Conservation (phyloP, 2,113 vertebrate species). For the Cryptotis parvus region DNA sequence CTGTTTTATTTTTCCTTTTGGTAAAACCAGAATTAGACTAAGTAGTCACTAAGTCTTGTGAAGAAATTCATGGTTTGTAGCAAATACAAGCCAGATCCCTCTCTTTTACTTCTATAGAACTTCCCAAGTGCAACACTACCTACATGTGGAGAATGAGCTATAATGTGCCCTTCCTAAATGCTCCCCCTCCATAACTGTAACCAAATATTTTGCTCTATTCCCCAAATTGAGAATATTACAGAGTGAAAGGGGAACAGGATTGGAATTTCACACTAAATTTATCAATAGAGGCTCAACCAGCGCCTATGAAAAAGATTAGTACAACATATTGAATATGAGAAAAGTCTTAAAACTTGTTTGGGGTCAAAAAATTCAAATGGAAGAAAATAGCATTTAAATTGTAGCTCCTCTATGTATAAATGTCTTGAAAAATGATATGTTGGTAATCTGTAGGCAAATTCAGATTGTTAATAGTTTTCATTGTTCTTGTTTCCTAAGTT, state of each 20-base stretch:
- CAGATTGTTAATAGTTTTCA: not conserved
- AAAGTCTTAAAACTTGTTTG: not conserved
- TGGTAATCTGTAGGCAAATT: not conserved
- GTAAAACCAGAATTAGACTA: not conserved
- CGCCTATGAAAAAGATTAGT: too few species aligned
- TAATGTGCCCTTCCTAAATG: not conserved
- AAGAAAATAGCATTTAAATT: not conserved
- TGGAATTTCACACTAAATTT: not conserved
- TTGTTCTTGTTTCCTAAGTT: not conserved
- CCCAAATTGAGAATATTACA: not conserved
- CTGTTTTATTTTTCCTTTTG: not conserved
- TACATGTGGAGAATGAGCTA: not conserved
- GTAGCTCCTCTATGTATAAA: not conserved
- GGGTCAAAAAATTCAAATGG: not conserved
- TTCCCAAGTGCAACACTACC: not conserved
- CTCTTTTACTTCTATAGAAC: not conserved
- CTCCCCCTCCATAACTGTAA: not conserved
- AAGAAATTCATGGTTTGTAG: not conserved
- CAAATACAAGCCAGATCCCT: not conserved
- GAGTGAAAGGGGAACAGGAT: not conserved
- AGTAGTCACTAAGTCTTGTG: not conserved
- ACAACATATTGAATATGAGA: too few species aligned
- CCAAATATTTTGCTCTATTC: constrained; percentile 37
- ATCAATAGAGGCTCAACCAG: not conserved
- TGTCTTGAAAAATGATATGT: not conserved